A percentile compares a stretch with the other conserved stretches of the same genome.
Conservation (phyloP, 2,113 vertebrate species). For the Cyphomyrus plagiostoma region DNA sequence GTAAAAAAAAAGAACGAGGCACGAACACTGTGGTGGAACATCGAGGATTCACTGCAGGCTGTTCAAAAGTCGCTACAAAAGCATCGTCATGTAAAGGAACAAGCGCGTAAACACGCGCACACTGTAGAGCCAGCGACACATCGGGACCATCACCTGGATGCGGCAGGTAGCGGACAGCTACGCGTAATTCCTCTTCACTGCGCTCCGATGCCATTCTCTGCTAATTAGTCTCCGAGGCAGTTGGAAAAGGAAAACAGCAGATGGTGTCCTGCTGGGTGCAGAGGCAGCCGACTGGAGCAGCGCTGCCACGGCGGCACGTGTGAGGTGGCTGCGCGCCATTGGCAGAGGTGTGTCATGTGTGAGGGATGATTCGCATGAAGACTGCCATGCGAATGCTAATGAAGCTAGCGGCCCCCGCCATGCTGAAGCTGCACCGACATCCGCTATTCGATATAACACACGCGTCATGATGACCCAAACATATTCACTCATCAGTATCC, state of each 20-base stretch:
- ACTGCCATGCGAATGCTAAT: background rate
- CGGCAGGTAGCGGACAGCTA: constrained; percentile 10
- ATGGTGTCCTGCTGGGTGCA: constrained; percentile 13
- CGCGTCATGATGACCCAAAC: background rate
- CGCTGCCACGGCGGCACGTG: background rate
- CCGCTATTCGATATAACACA: background rate
- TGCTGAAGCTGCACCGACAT: background rate
- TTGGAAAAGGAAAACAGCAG: constrained; percentile 16
- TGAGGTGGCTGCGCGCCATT: background rate
- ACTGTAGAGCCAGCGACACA: background rate
- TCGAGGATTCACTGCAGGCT: background rate
- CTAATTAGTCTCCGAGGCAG: constrained; percentile 15
- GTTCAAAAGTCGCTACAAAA: background rate
- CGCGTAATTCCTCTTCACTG: background rate
- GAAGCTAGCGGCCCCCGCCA: background rate
- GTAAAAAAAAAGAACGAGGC: background rate
- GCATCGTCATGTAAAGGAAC: background rate
- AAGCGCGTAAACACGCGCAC: background rate
- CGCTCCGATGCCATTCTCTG: background rate
- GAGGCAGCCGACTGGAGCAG: constrained; percentile 12
- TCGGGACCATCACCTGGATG: background rate
- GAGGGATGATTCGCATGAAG: background rate
- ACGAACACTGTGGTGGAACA: background rate
- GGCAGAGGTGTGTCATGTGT: background rate
- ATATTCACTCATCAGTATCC: background rate